Conservation (phyloP, 2,797 vertebrate species). For the Epinephelus coioides region DNA sequence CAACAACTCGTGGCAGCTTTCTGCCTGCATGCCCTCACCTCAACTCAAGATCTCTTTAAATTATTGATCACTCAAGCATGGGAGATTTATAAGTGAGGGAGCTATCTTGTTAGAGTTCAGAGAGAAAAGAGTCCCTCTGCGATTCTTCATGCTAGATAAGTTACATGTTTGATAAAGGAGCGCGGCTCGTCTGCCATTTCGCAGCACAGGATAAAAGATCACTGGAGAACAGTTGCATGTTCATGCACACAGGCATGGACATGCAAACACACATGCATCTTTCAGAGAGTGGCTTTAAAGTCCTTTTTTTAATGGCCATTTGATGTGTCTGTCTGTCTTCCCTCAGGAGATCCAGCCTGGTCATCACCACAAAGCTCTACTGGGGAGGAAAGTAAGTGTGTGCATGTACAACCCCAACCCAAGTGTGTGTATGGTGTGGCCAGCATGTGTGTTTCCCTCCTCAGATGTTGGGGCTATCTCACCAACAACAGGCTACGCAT, state of each 20-base stretch:
- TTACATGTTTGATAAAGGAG: conserved; percentile 25
- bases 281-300: conserved; percentile 9
- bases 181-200: conserved; percentile 21
- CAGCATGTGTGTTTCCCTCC: conserved; percentile 26
- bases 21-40: conserved; percentile 17
- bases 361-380: conserved; percentile 99
- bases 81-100: conserved; percentile 21
- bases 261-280: background rate
- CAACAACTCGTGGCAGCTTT: conserved; percentile 20
- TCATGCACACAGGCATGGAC: background rate
- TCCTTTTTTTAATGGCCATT: conserved; percentile 13
- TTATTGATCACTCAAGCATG: conserved; percentile 62
- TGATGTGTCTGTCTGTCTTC: conserved; percentile 53
- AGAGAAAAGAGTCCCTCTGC: conserved; percentile 35
- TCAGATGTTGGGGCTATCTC: conserved; percentile 34
- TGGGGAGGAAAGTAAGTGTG: conserved; percentile 98
- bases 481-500: conserved; percentile 20
- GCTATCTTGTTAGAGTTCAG: conserved; percentile 43
- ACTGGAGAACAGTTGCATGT: conserved; percentile 5
- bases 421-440: background rate
- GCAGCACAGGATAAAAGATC: conserved; percentile 13
- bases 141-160: conserved; percentile 26
- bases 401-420: background rate
- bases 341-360: conserved; percentile 95
- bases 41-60: conserved; percentile 48